These are phyloP conservation scores for Oncorhynchus tshawytscha DNA, from an alignment of 2,113 vertebrate genomes.

Conservation along the genomic window DNA sequence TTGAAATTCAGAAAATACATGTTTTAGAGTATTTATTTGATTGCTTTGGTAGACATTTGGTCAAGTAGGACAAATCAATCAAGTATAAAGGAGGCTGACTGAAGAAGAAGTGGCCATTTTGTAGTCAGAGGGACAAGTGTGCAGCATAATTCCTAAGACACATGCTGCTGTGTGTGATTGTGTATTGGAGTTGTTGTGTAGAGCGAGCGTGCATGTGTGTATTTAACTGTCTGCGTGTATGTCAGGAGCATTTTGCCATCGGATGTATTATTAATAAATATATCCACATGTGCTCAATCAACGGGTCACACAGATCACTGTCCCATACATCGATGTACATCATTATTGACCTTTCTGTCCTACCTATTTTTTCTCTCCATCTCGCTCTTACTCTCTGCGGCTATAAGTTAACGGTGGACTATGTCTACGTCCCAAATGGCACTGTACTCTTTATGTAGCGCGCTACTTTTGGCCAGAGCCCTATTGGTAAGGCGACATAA, in stretches of 20 bases:
- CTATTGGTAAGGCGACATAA: too few relatives aligned
- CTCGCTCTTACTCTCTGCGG: background rate
- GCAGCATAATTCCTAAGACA: background rate
- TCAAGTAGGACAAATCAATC: background rate
- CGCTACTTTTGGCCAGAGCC: too few relatives aligned
- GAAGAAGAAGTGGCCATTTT: background rate
- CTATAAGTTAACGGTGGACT: background rate
- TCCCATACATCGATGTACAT: background rate
- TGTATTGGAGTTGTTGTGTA: background rate
- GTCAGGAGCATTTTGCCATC: background rate
- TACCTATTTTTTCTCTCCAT: background rate
- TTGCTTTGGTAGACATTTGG: background rate
- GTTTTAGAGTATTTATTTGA: too few relatives aligned
- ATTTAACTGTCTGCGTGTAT: slow-evolving; percentile 7
- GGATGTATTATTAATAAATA: background rate
- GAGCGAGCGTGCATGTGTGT: background rate
- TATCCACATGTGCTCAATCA: background rate
- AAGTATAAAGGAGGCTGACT: background rate
- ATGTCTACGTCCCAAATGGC: too few relatives aligned
- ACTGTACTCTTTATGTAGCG: too few relatives aligned
- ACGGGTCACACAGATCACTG: background rate
- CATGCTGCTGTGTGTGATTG: background rate
- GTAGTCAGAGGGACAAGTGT: background rate
- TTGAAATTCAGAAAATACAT: too few relatives aligned
- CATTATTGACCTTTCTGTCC: slow-evolving; percentile 3